These are phyloP conservation scores for Lepus americanus DNA, from an alignment of 2,113 vertebrate genomes.

Conservation along the genomic window DNA sequence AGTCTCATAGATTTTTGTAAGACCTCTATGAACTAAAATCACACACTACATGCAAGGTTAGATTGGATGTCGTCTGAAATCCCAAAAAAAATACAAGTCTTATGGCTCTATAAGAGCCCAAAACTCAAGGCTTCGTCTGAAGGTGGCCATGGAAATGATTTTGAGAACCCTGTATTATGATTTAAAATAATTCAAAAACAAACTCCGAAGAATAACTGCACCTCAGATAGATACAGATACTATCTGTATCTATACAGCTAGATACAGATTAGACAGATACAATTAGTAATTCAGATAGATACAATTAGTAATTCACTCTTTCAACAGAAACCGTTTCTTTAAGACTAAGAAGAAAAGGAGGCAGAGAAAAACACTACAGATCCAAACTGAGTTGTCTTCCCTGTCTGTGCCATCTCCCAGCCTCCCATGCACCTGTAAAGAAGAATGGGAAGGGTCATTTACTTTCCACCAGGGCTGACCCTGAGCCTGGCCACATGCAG, in stretches of 20 bases:
- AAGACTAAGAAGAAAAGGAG: neutral
- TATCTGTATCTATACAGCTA: neutral
- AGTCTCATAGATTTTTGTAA: neutral
- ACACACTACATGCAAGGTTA: neutral
- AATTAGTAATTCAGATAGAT: slow-evolving; percentile 4
- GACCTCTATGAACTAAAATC: neutral
- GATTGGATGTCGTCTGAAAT: neutral
- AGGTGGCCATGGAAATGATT: neutral
- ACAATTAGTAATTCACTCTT: neutral
- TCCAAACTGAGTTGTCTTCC: neutral
- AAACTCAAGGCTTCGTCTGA: neutral
- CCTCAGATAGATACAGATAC: neutral
- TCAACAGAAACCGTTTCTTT: neutral
- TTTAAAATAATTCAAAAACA: neutral
- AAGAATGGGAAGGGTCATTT: accelerated
- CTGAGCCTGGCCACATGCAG: neutral
- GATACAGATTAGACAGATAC: neutral
- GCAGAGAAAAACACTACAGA: neutral
- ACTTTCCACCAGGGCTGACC: neutral
- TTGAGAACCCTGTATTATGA: neutral
- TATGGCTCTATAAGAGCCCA: neutral
- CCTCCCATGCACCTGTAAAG: neutral
- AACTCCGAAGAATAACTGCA: neutral
- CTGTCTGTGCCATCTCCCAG: neutral
- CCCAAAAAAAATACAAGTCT: neutral